Base-by-base conservation (phyloP, 2,888 invertebrate genomes). In the Protodeltote pygarga region DNA sequence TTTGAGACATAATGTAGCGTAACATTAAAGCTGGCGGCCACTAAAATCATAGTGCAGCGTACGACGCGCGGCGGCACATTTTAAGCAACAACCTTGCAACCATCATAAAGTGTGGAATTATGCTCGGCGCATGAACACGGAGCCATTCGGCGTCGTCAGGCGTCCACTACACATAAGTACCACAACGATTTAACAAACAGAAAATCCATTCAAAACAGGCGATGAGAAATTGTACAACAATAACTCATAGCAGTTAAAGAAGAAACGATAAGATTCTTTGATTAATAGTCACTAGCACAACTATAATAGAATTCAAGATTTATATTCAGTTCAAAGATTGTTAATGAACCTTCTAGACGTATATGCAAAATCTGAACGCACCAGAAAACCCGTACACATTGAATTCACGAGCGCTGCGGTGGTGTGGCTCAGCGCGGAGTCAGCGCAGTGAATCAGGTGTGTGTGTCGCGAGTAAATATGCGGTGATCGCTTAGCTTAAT, bases 401-500 rank as follows among this genome's bases (percentile, higher is more conserved):
- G 27, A 35, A 57, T 16, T n/a, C 16, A 23, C 6, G 10, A 17
- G 19, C 39, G 14, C 14, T 15, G 8, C 14, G 25, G 23, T 20
- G 41, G 42, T 41, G 55, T 61, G n/a, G n/a, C n/a, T n/a, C n/a
- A n/a, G 20, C 19, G 46, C 49, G 24, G 24, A 51, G 37, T 64
- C 60, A 64, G 60, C 61, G 24, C 27, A 23, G 46, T 42, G 42
- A 35, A 16, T 42, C 46, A 58, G 35, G 35, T 39, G 45, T 20
- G 21, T 34, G 49, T 51, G 41, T 37, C 20, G 19, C 48, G 34
- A 63, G 63, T 67, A 67, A 69, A 71, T 68, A 72, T 68, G 66
- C 68, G 59, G 69, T 67, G 71, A 74, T 75, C 73, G 73, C 75
- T 70, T 64, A 73, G 78, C 77, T 79, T 82, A 84, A 78, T 83